A percentile compares a stretch with the other conserved stretches of the same genome.
Conservation (phyloP, 2,888 invertebrate genomes). For the Chrysolina americana region DNA sequence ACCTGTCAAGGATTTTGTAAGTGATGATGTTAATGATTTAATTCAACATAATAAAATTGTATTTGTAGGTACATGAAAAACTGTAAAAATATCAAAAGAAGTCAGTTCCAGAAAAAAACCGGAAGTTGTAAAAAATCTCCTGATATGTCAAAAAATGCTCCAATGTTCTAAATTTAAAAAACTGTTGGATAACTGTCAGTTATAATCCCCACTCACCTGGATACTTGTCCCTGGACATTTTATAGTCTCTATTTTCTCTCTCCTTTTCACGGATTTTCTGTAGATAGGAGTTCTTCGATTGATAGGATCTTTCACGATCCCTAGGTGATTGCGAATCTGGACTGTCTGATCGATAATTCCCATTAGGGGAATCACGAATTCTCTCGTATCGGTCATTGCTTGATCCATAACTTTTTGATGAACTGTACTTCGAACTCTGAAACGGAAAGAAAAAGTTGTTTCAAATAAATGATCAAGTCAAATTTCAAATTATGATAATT, state of each 20-base stretch:
- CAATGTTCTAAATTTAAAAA: too few relatives aligned
- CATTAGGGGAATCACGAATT: conserved; percentile 78
- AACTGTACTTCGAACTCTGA: conserved; percentile 85
- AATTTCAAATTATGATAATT: too few relatives aligned
- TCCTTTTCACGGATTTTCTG: conserved; percentile 84
- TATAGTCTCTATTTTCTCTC: conserved; percentile 92
- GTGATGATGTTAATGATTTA: too few relatives aligned
- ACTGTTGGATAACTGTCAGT: too few relatives aligned
- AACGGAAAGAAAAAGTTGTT: conserved; percentile 25
- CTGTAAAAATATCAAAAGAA: too few relatives aligned
- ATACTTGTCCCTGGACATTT: conserved; percentile 91
- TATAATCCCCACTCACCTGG: conserved; percentile 74
- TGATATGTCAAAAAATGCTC: too few relatives aligned
- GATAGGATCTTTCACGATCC: conserved; percentile 75
- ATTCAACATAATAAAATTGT: too few relatives aligned
- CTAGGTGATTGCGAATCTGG: conserved; percentile 83
- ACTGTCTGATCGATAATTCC: conserved; percentile 78
- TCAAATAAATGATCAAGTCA: background rate
- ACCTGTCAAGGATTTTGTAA: too few relatives aligned
- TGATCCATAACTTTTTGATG: conserved; percentile 75
- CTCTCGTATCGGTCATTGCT: conserved; percentile 75
- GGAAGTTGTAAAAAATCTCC: too few relatives aligned
- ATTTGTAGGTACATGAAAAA: too few relatives aligned
- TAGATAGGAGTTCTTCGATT: conserved; percentile 78
- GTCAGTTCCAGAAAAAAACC: too few relatives aligned